Base-by-base conservation (phyloP, 2,797 vertebrate genomes). In the Petrocephalus sullivani region DNA sequence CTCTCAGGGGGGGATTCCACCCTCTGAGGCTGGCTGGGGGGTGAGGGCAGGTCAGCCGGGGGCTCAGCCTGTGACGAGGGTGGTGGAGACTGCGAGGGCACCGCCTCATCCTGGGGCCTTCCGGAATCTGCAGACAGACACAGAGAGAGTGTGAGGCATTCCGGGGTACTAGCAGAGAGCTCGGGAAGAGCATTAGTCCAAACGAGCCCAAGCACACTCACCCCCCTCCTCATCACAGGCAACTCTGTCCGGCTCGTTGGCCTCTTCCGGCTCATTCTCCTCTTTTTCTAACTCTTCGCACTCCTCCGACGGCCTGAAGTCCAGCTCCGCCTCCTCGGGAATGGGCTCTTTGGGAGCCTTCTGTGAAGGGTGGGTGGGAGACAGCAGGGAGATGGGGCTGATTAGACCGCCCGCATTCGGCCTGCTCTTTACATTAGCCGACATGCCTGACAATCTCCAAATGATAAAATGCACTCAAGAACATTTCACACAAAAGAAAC, bases 281-380 rank as follows among this genome's bases (percentile, higher is more conserved):
- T 98, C 97, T 33, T 97, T 97, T 91, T 98, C 97, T 0, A 96
- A 9, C 16, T 96, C 96, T 14, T 96, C 96, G 89, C 93, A 95
- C 92, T 98, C 98, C 75, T 98, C 97, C 88, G 97, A 94, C 9
- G 97, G 97, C 88, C 95, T 95, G 91, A 99, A 99, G 87, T 99
- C 98, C 88, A 99, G 97, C 93, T 99, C 98, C 86, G 96, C 97
- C 91, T 99, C 98, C 93, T 99, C 98, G 6, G 98, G 96, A 92
- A 99, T 99, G 0, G 97, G 96, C 89, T 99, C 98, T 92, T 99
- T 99, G 90, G 98, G 97, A 86, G 97, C 95, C 93, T 99, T 99
- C 98, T 99, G 90, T 87, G 56, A 46, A 0, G n/a, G 41, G 16
- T 19, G 71, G 33, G 28, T 85, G 21, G 53, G 0, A 23, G 64